A percentile compares a stretch with the other conserved stretches of the same genome.
These are phyloP conservation scores for Anthoptus insignis DNA, from an alignment of 2,888 invertebrate genomes.

Conservation along the genomic window DNA sequence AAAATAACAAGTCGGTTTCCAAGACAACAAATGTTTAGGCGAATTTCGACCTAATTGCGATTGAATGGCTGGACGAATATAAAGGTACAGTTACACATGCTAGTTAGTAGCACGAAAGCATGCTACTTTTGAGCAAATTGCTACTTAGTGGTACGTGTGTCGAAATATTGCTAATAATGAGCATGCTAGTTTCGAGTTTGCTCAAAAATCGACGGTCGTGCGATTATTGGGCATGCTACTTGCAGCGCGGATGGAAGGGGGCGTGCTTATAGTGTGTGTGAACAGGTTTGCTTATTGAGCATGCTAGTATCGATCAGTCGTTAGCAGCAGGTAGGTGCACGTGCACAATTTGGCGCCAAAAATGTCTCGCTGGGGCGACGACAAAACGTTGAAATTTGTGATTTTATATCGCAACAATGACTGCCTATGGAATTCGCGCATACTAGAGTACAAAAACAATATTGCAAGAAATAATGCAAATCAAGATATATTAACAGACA, in stretches of 20 bases:
- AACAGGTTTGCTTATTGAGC: constrained; percentile 30
- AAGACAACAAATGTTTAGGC: no score
- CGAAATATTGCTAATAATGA: constrained; percentile 39
- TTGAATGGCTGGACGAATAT: no score
- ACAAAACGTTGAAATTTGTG: constrained; percentile 40
- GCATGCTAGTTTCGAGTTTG: constrained; percentile 45
- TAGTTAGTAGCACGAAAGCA: neutral
- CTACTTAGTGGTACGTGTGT: constrained; percentile 4
- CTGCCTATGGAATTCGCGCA: neutral
- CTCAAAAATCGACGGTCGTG: constrained; percentile 43
- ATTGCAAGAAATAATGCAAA: neutral
- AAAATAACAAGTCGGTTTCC: no score
- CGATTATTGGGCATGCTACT: constrained; percentile 48
- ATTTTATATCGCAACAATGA: constrained; percentile 23
- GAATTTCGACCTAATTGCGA: no score
- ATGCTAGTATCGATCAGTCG: constrained; percentile 12
- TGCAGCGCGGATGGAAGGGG: constrained; percentile 43
- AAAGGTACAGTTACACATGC: no score
- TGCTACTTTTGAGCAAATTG: neutral
- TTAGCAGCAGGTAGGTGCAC: neutral
- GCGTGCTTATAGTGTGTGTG: constrained; percentile 28
- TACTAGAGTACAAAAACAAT: neutral
- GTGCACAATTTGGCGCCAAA: constrained; percentile 8
- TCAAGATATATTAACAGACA: neutral
- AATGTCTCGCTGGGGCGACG: constrained; percentile 28